Evolutionary conservation across 2,888 invertebrate species (phyloP), one percentile per base, ranked within the genome.

Genomic region (Cheiracanthium punctorium): DNA sequence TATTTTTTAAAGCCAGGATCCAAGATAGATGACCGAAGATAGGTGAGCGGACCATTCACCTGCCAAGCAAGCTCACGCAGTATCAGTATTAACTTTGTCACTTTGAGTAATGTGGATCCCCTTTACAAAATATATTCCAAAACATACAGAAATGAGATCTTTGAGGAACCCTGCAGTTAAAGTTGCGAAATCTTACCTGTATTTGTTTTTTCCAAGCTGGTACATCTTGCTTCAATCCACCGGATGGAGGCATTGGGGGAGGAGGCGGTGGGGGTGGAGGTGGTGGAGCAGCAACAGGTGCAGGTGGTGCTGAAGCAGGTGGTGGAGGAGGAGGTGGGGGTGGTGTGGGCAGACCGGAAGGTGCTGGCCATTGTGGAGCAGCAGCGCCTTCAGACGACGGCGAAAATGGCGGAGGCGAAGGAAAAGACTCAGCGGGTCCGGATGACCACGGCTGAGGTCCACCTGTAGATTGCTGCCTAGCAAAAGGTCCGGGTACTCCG

Each of bases 191-290:
- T 12, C 43, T 75, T 65, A 86, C 85, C 75, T 80, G 37, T 28
- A 86, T 80, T 75, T 86, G 85, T 71, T 75, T 80, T 24, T 86
- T 86, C 88, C 88, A 88, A 24, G 86, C 77, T 8, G 89, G 89
- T 33, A 84, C 37, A 65, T 73, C 80, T 10, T 77, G 32, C 1
- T 24, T 58, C 12, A 58, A 17, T 14, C 72, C 64, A 52, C 90
- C 87, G 91, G 92, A 29, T 92, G 92, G 82, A 1, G 87, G 77
- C 75, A 91, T 29, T 92, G 93, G 82, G 74, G 89, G 75, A 79
- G 94, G 93, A 89, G 94, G 93, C 89, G 95, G 92, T 37, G 94
- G 94, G 90, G 95, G 91, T 82, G 94, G 92, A 10, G 82, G 77
- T 37, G 71, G 69, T 20, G 33, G 32, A 24, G 70, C 28, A 10